Conservation (phyloP, 2,113 vertebrate genomes). For the Amphiprion percula region DNA sequence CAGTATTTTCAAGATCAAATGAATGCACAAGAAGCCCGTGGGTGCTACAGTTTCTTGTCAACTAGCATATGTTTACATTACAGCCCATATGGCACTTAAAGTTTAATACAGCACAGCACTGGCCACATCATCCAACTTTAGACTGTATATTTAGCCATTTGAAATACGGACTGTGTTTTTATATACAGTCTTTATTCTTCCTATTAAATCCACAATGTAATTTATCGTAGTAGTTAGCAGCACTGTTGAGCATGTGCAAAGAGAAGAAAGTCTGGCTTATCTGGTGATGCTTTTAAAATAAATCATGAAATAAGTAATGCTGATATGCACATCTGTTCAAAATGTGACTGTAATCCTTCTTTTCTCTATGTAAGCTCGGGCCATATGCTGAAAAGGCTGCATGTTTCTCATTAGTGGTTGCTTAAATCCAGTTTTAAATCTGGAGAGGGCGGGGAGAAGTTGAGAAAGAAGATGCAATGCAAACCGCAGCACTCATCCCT, state of each 20-base stretch:
- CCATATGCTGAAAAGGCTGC: conserved; percentile 42
- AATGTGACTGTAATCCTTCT: conserved; percentile 22
- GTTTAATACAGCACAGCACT: neutral
- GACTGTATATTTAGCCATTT: neutral
- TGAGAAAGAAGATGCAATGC: conserved; percentile 30
- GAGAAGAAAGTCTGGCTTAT: neutral
- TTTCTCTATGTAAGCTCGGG: conserved; percentile 2
- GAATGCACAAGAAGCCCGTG: neutral
- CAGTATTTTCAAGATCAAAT: conserved; percentile 16
- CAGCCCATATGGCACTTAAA: conserved; percentile 12
- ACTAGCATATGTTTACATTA: conserved; percentile 12
- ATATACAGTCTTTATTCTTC: neutral
- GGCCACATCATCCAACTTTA: neutral
- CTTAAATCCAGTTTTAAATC: conserved; percentile 50
- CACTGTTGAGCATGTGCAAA: neutral
- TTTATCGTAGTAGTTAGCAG: neutral
- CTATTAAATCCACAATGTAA: neutral
- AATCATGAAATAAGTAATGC: conserved; percentile 2
- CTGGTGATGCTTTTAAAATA: conserved; percentile 5
- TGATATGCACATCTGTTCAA: conserved; percentile 31
- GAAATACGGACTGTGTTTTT: neutral
- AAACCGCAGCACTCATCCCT: conserved; percentile 47
- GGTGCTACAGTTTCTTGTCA: conserved; percentile 4
- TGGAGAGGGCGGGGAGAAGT: conserved; percentile 19
- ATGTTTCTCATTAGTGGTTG: conserved; percentile 65